Percentiles rank a stretch among this genome's conserved stretches.
These are phyloP conservation scores for Lasiurus borealis DNA, from an alignment of 2,113 vertebrate genomes.

Conservation along the genomic window DNA sequence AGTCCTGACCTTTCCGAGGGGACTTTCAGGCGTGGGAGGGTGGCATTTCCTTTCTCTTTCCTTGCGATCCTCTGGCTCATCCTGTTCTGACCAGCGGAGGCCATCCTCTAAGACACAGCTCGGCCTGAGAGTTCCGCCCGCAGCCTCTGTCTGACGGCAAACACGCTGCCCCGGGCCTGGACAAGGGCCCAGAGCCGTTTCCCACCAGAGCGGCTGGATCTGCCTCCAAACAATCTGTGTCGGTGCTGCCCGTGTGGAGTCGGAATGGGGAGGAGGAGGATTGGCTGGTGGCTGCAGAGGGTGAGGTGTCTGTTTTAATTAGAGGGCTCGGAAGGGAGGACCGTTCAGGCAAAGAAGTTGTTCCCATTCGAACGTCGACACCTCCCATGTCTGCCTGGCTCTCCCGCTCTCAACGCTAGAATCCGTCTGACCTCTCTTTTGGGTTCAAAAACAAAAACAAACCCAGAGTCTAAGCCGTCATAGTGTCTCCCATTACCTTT, in stretches of 20 bases:
- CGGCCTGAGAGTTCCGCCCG: background rate
- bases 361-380: background rate
- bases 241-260: slow-evolving; percentile 50
- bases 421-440: background rate
- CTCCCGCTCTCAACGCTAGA: background rate
- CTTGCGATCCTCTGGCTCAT: slow-evolving; percentile 15
- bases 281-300: slow-evolving; percentile 40
- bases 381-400: background rate
- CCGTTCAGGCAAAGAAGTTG: background rate
- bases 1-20: background rate
- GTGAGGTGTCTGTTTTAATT: slow-evolving; percentile 60
- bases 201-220: slow-evolving; percentile 43
- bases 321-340: slow-evolving; percentile 41
- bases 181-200: slow-evolving; percentile 51
- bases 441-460: background rate
- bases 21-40: background rate
- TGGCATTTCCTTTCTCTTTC: slow-evolving; percentile 46
- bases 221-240: slow-evolving; percentile 70
- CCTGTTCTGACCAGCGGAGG: slow-evolving; percentile 20
- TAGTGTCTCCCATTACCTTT: background rate
- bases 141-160: slow-evolving; percentile 54
- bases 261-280: slow-evolving; percentile 45
- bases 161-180: slow-evolving; percentile 47
- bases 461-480: background rate
- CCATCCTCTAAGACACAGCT: background rate